Evolutionary conservation across 1,140 invertebrate species (phyloP), one percentile per base, ranked within the genome.

Genomic region (Ectropis grisescens): DNA sequence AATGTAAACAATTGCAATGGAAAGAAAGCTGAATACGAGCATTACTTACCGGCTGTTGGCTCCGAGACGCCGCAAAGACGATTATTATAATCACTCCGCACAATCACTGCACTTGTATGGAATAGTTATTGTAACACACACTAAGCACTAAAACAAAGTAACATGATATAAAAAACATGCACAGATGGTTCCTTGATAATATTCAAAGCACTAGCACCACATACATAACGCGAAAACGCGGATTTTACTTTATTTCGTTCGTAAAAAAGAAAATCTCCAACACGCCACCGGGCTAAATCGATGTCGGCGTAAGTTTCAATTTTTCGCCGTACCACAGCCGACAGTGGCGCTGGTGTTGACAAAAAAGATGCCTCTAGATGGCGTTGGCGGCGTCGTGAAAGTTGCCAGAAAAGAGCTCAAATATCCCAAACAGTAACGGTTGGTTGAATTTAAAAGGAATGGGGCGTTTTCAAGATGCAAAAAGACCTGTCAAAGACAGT

Each of bases 191-290:
- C 30, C 46, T 48, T 43, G 29, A 37, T 53, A 53, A 48, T 37
- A 61, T 64, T 72, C 61, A 75, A 56, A 42, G 58, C 71, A 76
- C 69, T 66, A 74, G 66, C 74, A 76, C 69, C 55, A 65, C 57
- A 54, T 52, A 66, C 69, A 76, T 74, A 55, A 65, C 69, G 62
- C 61, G 47, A 41, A 35, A 53, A 64, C 51, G 58, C 57, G 53
- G 44, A 41, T 52, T 48, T 49, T 37, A 62, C 47, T 58, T 41
- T 46, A 64, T 56, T 66, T 69, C 54, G 52, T 60, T 60, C 60
- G 58, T 55, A 47, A 56, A 64, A 70, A 61, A 51, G 41, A 47
- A 53, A 39, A 36, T 47, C 43, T 53, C 59, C 55, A 47, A 47
- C 47, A 54, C 60, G 47, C 59, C 36, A 64, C 64, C 58, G 53